Percentiles rank a stretch among this genome's conserved stretches.
These are phyloP conservation scores for Napeogenes sylphis DNA, from an alignment of 2,888 invertebrate species.

Conservation along the genomic window DNA sequence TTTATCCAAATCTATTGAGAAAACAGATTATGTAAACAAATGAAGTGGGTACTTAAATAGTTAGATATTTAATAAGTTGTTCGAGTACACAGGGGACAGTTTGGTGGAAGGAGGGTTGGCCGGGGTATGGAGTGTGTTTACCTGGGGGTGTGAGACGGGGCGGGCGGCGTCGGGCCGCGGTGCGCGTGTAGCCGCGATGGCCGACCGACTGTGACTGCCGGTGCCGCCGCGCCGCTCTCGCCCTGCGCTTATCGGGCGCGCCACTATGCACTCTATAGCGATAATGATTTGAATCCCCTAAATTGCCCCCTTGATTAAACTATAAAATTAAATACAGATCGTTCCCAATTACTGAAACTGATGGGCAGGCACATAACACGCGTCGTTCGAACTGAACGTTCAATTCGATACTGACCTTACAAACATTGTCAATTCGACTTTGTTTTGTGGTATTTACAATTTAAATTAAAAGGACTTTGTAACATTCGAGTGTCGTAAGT, in stretches of 20 bases:
- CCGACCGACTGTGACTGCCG: slow-evolving; percentile 69
- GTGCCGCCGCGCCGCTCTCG: slow-evolving; percentile 55
- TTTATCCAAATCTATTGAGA: slow-evolving; percentile 32
- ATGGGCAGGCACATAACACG: background rate
- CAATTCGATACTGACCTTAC: slow-evolving; percentile 7
- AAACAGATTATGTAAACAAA: slow-evolving; percentile 30
- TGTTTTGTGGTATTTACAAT: background rate
- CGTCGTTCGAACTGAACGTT: background rate
- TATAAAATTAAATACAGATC: slow-evolving; percentile 10
- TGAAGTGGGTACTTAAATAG: slow-evolving; percentile 24
- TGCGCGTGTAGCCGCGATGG: slow-evolving; percentile 72
- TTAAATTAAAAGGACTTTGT: background rate
- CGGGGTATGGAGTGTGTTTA: slow-evolving; percentile 47
- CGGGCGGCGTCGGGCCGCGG: slow-evolving; percentile 53
- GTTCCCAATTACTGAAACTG: background rate
- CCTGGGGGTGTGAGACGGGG: slow-evolving; percentile 54
- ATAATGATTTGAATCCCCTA: slow-evolving; percentile 57
- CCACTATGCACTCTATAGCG: slow-evolving; percentile 56
- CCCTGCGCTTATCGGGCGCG: slow-evolving; percentile 64
- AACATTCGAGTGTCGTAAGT: background rate
- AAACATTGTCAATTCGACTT: slow-evolving; percentile 6
- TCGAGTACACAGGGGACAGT: slow-evolving; percentile 36
- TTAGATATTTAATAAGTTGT: slow-evolving; percentile 33
- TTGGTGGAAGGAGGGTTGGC: slow-evolving; percentile 32
- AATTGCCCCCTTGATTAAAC: slow-evolving; percentile 20